Percentiles rank a stretch among this genome's conserved stretches.
These are phyloP conservation scores for Lasioglossum lativentre DNA, from an alignment of 2,888 invertebrate species.

Conservation along the genomic window DNA sequence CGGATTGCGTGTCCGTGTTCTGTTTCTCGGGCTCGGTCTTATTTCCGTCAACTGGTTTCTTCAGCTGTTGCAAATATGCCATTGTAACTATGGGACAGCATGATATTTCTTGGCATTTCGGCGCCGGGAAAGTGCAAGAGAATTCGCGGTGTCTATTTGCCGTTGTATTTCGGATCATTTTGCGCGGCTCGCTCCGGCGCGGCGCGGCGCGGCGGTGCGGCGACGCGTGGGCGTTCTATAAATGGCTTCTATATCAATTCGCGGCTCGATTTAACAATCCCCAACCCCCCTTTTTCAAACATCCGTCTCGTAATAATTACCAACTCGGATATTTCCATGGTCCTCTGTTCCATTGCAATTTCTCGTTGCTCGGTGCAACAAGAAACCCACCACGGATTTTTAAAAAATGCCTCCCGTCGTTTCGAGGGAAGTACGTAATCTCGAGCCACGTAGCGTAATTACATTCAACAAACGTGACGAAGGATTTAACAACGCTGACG, in stretches of 20 bases:
- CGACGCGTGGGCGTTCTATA: conserved; percentile 39
- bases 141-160: too few relatives aligned
- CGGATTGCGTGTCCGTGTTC: conserved; percentile 20
- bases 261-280: conserved; percentile 32
- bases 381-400: neutral
- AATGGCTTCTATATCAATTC: conserved; percentile 45
- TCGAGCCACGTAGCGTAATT: neutral
- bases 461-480: neutral
- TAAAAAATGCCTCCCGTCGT: neutral
- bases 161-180: conserved; percentile 32
- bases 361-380: neutral
- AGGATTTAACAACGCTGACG: conserved; percentile 5
- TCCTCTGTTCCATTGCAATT: neutral
- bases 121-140: neutral
- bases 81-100: neutral
- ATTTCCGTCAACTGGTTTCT: neutral
- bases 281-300: neutral
- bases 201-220: too few relatives aligned
- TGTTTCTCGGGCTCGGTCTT: conserved; percentile 12
- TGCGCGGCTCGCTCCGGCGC: neutral
- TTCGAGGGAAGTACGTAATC: neutral
- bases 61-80: neutral
- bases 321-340: neutral
- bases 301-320: conserved; percentile 10
- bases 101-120: neutral